Evolutionary conservation across 2,888 invertebrate species (phyloP), one percentile per base, ranked within the genome.

Genomic region (Sinohyriopsis cumingii): DNA sequence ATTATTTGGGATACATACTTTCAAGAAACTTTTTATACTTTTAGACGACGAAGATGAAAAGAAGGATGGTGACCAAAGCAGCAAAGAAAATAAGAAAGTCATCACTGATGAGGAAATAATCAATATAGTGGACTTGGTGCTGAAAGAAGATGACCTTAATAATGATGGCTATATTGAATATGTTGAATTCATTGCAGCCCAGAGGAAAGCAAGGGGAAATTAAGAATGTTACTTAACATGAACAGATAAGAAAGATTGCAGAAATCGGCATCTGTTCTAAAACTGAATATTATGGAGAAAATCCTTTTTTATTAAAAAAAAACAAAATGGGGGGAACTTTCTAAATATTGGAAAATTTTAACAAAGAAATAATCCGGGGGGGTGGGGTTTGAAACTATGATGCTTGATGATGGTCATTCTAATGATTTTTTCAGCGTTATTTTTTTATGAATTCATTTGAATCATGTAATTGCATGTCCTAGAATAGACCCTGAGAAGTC

Each of bases 111-210:
- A 78, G 12, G 86, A 86, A 72, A 83, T 87, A 25, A 59, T 77
- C 55, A 84, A 84, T 69, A 85, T 87, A 45, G 85, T 87, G 18
- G 87, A 86, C 59, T 74, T 81, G 63, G 81, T 85, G 18, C 77
- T 87, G 6, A 65, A 78, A 56, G 84, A 86, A 55, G 84, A 86
- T 72, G 87, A 87, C 73, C 69, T 82, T 24, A 77, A 86, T 78
- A 61, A 68, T 3, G 86, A 87, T 69, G 87, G 87, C 22, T 87
- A 81, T 63, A 82, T 87, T n/a, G 85, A 85, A 71, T 86, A 85
- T 68, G 75, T 73, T 25, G 87, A 87, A 73, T 87, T 86, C 78
- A 80, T 84, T 22, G 78, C 80, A 24, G 84, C 85, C 6, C 85
- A 86, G 67, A 72, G 82, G 56, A 81, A 78, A 33, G 82, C 80